These are phyloP conservation scores for Malurus cyaneus DNA, from an alignment of 2,113 vertebrate genomes.

Conservation along the genomic window DNA sequence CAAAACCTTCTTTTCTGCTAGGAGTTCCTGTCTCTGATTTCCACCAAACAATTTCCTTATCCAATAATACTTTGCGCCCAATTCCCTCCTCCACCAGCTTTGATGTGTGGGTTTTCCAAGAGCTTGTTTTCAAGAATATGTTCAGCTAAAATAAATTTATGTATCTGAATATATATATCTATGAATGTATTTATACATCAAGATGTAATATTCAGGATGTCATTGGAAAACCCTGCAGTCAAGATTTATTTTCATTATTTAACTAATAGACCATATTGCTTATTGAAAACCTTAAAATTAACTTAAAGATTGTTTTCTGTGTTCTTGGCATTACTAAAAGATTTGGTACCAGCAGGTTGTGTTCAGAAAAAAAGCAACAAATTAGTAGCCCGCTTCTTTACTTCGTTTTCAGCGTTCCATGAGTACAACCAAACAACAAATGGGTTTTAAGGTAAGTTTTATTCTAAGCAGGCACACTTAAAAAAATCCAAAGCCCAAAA, in stretches of 20 bases:
- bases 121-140: not conserved
- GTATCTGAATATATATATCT: not conserved
- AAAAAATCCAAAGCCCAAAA: not conserved
- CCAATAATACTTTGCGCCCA: not conserved
- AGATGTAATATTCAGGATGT: not conserved
- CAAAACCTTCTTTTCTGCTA: not conserved
- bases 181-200: not conserved
- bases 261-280: not conserved
- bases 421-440: not conserved
- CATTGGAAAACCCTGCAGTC: not conserved
- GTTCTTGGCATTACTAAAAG: not conserved
- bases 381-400: not conserved
- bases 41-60: not conserved
- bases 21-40: not conserved
- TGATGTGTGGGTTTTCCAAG: not conserved
- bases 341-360: not conserved
- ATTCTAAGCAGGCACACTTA: not conserved
- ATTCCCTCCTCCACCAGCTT: not conserved
- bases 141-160: not conserved
- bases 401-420: not conserved
- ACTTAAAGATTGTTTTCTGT: not conserved
- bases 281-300: not conserved
- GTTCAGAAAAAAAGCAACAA: not conserved
- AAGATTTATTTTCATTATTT: not conserved
- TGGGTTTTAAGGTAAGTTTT: not conserved